A percentile compares a stretch with the other conserved stretches of the same genome.
Evolutionary conservation across 2,888 invertebrate genomes (phyloP).

Genomic region (Mycalesis mineus): DNA sequence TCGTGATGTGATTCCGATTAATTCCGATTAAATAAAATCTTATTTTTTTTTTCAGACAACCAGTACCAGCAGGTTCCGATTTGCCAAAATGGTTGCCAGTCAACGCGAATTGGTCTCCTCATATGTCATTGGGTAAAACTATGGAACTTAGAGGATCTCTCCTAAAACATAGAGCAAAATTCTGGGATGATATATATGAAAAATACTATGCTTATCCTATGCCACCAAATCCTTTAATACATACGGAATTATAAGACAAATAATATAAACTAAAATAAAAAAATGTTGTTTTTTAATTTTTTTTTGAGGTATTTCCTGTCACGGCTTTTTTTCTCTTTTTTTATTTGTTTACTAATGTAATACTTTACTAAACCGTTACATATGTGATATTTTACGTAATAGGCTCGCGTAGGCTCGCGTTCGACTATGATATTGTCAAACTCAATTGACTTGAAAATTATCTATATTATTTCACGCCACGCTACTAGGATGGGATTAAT

Average conservation of each 20-base stretch:
- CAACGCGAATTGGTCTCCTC: not conserved
- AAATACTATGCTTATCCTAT: conserved; percentile 30
- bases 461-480: too few species aligned
- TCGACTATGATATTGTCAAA: too few species aligned
- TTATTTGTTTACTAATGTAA: too few species aligned
- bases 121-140: conserved; percentile 15
- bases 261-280: not conserved
- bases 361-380: too few species aligned
- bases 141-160: conserved; percentile 25
- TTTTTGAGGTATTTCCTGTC: too few species aligned
- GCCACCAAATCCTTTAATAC: conserved; percentile 14
- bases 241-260: not conserved
- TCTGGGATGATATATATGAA: conserved; percentile 41
- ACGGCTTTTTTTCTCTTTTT: too few species aligned
- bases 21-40: too few species aligned
- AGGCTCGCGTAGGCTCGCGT: too few species aligned
- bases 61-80: not conserved
- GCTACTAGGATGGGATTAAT: too few species aligned
- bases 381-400: too few species aligned
- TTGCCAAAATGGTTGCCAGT: not conserved
- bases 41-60: not conserved
- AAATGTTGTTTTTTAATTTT: not conserved
- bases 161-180: conserved; percentile 31
- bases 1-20: too few species aligned
- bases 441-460: too few species aligned